Base-by-base conservation (phyloP, 1,140 invertebrate species). In the Asobara japonica region DNA sequence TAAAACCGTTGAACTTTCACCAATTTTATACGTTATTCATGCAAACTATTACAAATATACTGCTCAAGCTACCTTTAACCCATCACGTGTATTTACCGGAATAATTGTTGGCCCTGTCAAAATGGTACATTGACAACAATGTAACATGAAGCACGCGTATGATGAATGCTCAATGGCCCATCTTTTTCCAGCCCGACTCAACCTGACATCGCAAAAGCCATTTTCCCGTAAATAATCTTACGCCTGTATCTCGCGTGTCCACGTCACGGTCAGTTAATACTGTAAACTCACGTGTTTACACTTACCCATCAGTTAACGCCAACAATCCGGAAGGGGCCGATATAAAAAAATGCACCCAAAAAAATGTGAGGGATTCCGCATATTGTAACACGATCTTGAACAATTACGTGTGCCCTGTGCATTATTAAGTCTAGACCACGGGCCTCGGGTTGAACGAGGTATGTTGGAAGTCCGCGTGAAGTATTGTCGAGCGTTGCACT, bases 231-330 rank as follows among this genome's bases (percentile, higher is more conserved):
- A 65, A 71, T 29, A 65, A 71, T 71, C 62, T 71, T 62, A 4
- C 41, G 20, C 27, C 41, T 29, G 11, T 45, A 71, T 71, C 62
- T 71, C 62, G 62, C 61, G 61, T 71, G 69, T 71, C 61, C 18
- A 62, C 61, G 56, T 71, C 33, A 71, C 36, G 38, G 22, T 33
- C 18, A 51, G 3, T 45, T 29, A n/a, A 41, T 11, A 68, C 48
- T 62, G 62, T 64, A 64, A 62, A 33, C 30, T 69, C 3, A 38
- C n/a, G 29, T 41, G 36, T 41, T 41, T 6, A 13, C 36, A 41
- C n/a, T 41, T 31, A 16, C 30, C 22, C 30, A 48, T 20, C 30
- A 69, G 29, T 20, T 61, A 61, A 22, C 11, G 65, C 6, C 20
- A 66, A 41, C 36, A 48, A 10, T 3, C n/a, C 22, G 25, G 45